A percentile compares a stretch with the other conserved stretches of the same genome.
Evolutionary conservation across 2,113 vertebrate genomes (phyloP).

Genomic region (Xenopus borealis): DNA sequence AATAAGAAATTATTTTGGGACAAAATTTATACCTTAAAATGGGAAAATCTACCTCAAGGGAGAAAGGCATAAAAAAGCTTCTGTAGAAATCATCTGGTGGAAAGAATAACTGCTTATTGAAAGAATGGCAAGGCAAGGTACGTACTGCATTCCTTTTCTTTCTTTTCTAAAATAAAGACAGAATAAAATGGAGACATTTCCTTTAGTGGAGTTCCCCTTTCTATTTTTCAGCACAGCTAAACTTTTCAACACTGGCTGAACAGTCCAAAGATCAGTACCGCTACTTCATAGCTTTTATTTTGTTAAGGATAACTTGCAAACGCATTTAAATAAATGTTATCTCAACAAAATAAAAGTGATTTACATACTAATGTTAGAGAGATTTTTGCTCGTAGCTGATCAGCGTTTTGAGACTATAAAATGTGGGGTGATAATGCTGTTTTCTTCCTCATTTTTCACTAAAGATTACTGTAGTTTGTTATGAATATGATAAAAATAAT

Average conservation of each 20-base stretch:
- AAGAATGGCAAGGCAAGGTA: slow-evolving; percentile 32
- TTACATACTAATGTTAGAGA: too few species aligned
- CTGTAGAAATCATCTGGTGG: not conserved
- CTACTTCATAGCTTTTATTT: too few species aligned
- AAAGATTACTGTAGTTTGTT: too few species aligned
- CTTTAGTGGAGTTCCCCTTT: slow-evolving; percentile 32
- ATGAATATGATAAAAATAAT: too few species aligned
- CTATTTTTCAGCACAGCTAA: not conserved
- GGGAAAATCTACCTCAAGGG: not conserved
- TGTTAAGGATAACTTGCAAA: too few species aligned
- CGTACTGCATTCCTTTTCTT: not conserved
- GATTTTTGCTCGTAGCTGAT: too few species aligned
- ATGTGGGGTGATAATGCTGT: too few species aligned
- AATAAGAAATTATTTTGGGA: not conserved
- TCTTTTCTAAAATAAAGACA: not conserved
- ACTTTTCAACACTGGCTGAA: not conserved
- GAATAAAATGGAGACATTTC: slow-evolving; percentile 20
- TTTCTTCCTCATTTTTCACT: too few species aligned
- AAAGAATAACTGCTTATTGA: not conserved
- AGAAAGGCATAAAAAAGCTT: not conserved
- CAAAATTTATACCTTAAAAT: not conserved
- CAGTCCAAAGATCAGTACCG: not conserved
- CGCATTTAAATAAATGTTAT: too few species aligned
- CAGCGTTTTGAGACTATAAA: too few species aligned
- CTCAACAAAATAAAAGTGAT: too few species aligned